Evolutionary conservation across 1,140 invertebrate species (phyloP), one percentile per base, ranked within the genome.

Genomic region (Colletes gigas): DNA sequence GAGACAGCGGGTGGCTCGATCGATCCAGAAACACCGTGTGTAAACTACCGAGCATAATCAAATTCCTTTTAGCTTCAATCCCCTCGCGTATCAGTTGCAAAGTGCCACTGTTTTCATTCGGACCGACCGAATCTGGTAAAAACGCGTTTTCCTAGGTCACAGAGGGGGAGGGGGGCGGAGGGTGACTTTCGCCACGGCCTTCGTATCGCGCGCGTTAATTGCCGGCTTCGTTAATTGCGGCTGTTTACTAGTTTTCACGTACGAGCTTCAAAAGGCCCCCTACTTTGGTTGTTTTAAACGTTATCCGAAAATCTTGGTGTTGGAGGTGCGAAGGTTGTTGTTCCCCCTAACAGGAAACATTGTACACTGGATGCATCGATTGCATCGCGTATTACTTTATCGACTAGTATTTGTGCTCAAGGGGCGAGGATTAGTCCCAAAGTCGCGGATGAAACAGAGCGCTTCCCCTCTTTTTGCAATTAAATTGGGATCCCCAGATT

Each of bases 11-110:
- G 72, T 57, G 71, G 84, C 85, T 87, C 82, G 84, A 87, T 87
- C 85, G 85, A 87, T 87, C 84, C 84, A 83, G 84, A 87, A 87
- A 81, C 85, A 83, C 84, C 78, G 85, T 86, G 85, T 86, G 85
- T 87, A 87, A 87, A 87, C 84, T 84, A 87, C 79, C 82, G 75
- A 87, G 82, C 85, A 87, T 87, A 87, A 87, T 87, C 85, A 87
- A 87, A 87, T 87, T 86, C 84, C 84, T 86, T 86, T 86, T 83
- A 87, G 78, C 82, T 63, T 65, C 74, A 85, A 81, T 78, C 71
- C 52, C 81, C 66, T 62, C 73, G 63, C 68, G 72, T 75, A 66
- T 68, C 78, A 21, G 72, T 77, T 73, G 55, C 81, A 77, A 85
- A 82, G 72, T 83, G 73, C 21, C 66, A 69, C 81, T 80, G 84